Conservation (phyloP, 2,113 vertebrate species). For the Mormyrus lacerda region DNA sequence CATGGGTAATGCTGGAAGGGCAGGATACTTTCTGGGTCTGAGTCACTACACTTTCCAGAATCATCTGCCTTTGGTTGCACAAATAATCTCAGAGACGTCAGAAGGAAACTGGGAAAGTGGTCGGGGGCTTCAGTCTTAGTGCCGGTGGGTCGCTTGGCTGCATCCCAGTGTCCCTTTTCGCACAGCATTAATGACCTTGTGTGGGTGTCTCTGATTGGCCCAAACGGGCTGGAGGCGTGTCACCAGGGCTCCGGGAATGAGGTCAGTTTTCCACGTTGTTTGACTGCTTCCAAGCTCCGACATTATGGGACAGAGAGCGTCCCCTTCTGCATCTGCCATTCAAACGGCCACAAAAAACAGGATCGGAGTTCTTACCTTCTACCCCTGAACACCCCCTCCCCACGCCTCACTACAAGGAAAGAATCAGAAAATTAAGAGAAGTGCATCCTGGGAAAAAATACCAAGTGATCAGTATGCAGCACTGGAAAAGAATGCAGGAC, state of each 20-base stretch:
- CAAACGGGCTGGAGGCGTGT: neutral
- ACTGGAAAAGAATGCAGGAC: neutral
- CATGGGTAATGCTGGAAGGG: too few species aligned
- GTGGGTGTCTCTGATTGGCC: neutral
- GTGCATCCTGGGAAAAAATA: slow-evolving; percentile 17
- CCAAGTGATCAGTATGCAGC: neutral
- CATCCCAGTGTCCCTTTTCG: neutral
- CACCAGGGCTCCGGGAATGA: neutral
- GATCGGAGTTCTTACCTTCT: neutral
- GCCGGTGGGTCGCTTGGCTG: neutral
- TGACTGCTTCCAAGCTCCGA: neutral
- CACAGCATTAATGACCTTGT: neutral
- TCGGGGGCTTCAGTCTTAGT: neutral
- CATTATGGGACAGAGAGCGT: neutral
- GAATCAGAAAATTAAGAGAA: neutral
- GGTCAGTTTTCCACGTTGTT: neutral
- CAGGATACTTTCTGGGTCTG: neutral
- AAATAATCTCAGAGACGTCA: neutral
- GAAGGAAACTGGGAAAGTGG: neutral
- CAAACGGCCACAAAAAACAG: neutral
- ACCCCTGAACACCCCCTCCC: neutral
- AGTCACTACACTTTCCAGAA: neutral
- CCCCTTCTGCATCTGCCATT: neutral
- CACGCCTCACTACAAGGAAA: neutral
- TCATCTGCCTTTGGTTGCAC: neutral